Evolutionary conservation across 2,113 vertebrate genomes (phyloP).

Genomic region (Amblyornis subalaris): DNA sequence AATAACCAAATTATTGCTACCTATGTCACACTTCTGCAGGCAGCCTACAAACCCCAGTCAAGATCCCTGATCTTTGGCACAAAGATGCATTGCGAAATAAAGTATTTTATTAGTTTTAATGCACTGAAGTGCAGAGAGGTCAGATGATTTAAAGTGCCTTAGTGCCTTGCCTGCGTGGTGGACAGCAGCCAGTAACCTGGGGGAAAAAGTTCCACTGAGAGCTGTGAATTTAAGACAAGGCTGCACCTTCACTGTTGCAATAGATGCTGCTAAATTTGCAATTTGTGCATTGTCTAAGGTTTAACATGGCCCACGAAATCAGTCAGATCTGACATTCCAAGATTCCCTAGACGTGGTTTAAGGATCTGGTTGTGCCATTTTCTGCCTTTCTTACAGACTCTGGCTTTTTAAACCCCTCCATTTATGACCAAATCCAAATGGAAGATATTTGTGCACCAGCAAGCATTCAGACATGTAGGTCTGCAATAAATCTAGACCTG

Average conservation of each 20-base stretch:
- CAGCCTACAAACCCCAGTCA: neutral
- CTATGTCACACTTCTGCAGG: neutral
- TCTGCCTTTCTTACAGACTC: neutral
- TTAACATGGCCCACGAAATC: neutral
- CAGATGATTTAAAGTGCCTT: neutral
- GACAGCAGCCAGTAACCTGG: neutral
- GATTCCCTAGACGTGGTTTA: neutral
- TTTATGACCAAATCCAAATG: conserved; percentile 1
- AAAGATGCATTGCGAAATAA: neutral
- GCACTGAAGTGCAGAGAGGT: neutral
- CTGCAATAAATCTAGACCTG: neutral
- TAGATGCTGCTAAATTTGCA: neutral
- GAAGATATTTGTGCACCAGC: neutral
- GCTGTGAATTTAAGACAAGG: neutral
- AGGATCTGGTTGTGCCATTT: neutral
- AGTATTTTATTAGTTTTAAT: neutral
- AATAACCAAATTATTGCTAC: neutral
- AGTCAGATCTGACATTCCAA: neutral
- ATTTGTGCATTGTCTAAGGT: too few relatives aligned
- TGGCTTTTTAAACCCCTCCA: neutral
- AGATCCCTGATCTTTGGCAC: neutral
- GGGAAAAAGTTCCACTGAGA: neutral
- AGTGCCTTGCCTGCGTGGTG: neutral
- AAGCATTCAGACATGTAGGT: neutral
- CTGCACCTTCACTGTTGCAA: neutral